phyloP scores from a whole-genome alignment of 2,113 vertebrate species.

The Mola mola region DNA sequence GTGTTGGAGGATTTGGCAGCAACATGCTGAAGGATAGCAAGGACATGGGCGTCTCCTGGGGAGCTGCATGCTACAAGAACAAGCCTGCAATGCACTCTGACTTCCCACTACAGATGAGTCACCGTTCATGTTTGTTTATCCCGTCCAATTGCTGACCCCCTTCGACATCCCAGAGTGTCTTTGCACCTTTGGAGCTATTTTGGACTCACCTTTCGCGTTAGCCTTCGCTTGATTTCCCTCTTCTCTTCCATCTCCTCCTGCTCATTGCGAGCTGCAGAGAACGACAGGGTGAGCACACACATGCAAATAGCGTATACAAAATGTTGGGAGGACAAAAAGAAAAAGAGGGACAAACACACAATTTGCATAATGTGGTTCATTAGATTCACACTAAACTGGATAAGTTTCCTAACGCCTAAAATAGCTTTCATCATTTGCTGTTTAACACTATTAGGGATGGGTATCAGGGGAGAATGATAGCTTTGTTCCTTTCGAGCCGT shows the following conservation, averaged over 20 bases:
- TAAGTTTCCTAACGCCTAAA: slow-evolving; percentile 41
- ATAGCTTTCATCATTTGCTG: slow-evolving; percentile 44
- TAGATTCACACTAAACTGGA: slow-evolving; percentile 45
- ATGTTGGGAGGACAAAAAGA: slow-evolving; percentile 10
- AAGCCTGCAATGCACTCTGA: slow-evolving; percentile 1
- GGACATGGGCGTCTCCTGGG: slow-evolving; percentile 37
- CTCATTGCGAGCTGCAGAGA: slow-evolving; percentile 93
- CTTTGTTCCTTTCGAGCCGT: slow-evolving; percentile 50
- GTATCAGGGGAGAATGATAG: slow-evolving; percentile 30
- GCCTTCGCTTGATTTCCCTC: slow-evolving; percentile 94
- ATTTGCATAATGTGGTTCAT: slow-evolving; percentile 58
- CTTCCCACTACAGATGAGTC: slow-evolving; percentile 39
- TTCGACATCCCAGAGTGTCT: slow-evolving; percentile 6
- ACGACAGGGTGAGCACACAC: slow-evolving; percentile 17
- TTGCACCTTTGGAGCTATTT: slow-evolving; percentile 48
- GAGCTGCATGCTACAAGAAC: slow-evolving; percentile 19
- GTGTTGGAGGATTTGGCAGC: slow-evolving; percentile 56
- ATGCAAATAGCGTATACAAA: slow-evolving; percentile 16
- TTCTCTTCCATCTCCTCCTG: slow-evolving; percentile 98
- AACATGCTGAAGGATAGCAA: slow-evolving; percentile 58
- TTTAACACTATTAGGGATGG: slow-evolving; percentile 49
- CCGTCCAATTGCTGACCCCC: slow-evolving; percentile 20
- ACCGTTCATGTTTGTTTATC: slow-evolving; percentile 42
- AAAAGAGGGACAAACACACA: slow-evolving; percentile 7
- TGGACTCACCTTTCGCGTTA: slow-evolving; percentile 91